Base-by-base conservation (phyloP, 1,140 invertebrate genomes). In the Trypoxylus dichotomus region DNA sequence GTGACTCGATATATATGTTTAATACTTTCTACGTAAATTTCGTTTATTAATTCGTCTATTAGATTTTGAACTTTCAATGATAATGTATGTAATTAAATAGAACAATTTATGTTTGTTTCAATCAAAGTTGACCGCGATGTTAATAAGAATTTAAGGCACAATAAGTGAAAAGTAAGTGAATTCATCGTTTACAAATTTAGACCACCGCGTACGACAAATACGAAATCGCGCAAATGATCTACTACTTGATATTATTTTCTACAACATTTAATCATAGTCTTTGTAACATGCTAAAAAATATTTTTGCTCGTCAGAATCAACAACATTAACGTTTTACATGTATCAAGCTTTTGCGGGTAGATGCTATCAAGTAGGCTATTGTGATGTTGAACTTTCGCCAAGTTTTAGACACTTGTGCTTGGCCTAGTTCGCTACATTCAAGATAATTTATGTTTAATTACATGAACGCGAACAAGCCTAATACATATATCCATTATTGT, bases 71-170 rank as follows among this genome's bases (percentile, higher is more conserved):
- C 6, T 54, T n/a, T 54, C 47, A 54, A 54, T 54, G 6, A n/a
- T 19, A 54, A 54, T 15, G 15, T 54, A 54, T 15, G 15, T 54
- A 54, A 54, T 19, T 54, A 19, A 54, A 19, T 19, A 3, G 15
- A 54, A 54, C 47, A n/a, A 54, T n/a, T 54, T 15, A n/a, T n/a
- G 6, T 54, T 54, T 54, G 19, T 19, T 19, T 54, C 47, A 54
- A n/a, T 54, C 19, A 54, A 54, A 54, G 15, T 5, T 19, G 6
- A 7, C 19, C 47, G 7, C 19, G 47, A 54, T 54, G 19, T 54
- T 19, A 54, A 54, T 54, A 54, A 27, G 27, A 68, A 29, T 68
- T 68, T 68, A 68, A 68, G 60, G 60, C 60, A 68, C 60, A 68
- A 68, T 29, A 68, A 68, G 24, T 68, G 11, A 68, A 3, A 68